Evolutionary conservation across 1,140 invertebrate species (phyloP).

Genomic region (Drosophila arizonae): DNA sequence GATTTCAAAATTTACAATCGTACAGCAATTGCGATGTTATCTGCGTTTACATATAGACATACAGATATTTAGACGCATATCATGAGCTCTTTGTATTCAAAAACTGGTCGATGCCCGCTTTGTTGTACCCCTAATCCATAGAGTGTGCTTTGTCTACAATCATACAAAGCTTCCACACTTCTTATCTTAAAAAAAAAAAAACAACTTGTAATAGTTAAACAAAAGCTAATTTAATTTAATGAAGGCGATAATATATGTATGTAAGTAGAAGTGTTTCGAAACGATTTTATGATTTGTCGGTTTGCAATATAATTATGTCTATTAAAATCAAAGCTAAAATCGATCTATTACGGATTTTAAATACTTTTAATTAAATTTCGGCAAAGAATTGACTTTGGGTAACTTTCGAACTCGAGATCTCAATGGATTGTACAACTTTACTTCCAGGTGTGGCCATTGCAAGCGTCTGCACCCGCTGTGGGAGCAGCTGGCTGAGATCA

Average conservation of each 20-base stretch:
- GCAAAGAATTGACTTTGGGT: too few relatives aligned
- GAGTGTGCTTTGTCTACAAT: neutral
- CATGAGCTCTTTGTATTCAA: neutral
- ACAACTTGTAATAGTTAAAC: neutral
- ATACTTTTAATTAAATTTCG: too few relatives aligned
- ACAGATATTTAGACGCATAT: neutral
- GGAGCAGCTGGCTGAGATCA: constrained; percentile 88
- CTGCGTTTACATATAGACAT: neutral
- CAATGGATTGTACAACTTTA: too few relatives aligned
- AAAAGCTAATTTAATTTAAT: too few relatives aligned
- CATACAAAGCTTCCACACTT: neutral
- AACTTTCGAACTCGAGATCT: too few relatives aligned
- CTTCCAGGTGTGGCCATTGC: constrained; percentile 88
- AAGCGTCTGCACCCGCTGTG: constrained; percentile 87
- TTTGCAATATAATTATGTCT: too few relatives aligned
- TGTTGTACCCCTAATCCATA: neutral
- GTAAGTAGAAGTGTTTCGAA: too few relatives aligned
- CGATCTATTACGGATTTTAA: too few relatives aligned
- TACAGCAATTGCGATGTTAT: neutral
- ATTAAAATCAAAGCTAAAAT: too few relatives aligned
- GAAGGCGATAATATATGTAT: too few relatives aligned
- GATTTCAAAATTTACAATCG: neutral
- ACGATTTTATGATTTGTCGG: too few relatives aligned
- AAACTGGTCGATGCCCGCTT: neutral
- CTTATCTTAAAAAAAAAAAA: neutral